Evolutionary conservation across 2,797 vertebrate genomes (phyloP).

Genomic region (Sebastiscus albofasciatus): DNA sequence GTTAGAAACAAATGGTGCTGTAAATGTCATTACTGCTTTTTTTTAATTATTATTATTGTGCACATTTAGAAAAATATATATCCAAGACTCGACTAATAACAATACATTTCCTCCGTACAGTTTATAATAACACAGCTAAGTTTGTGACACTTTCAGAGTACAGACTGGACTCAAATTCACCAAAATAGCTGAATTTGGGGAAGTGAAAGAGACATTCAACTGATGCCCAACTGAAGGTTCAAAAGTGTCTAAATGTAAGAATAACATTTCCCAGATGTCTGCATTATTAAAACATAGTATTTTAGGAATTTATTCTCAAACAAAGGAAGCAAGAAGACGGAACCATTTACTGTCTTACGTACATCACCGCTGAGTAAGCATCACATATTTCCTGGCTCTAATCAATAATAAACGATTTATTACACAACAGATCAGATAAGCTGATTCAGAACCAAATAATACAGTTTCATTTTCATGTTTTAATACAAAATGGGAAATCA

Average conservation of each 20-base stretch:
- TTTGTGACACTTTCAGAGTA: background rate
- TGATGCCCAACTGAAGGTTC: constrained; percentile 28
- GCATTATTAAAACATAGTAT: background rate
- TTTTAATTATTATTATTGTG: background rate
- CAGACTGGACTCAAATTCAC: constrained; percentile 21
- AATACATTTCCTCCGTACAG: background rate
- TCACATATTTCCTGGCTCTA: background rate
- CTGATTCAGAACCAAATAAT: background rate
- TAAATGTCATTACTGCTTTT: background rate
- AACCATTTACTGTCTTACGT: background rate
- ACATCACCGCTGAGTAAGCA: background rate
- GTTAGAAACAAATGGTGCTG: background rate
- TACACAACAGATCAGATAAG: background rate
- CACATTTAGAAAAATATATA: background rate
- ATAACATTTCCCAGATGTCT: constrained; percentile 13
- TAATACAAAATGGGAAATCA: background rate
- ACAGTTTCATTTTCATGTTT: background rate
- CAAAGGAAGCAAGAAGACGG: background rate
- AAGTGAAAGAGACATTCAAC: constrained; percentile 51
- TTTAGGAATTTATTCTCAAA: background rate
- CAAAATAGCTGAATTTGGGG: constrained; percentile 33
- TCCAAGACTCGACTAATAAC: background rate
- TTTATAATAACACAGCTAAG: background rate
- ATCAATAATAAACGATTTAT: background rate
- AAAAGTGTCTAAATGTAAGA: background rate